phyloP scores from a whole-genome alignment of 2,797 vertebrate genomes.

The Platyrinchus mystaceus region DNA sequence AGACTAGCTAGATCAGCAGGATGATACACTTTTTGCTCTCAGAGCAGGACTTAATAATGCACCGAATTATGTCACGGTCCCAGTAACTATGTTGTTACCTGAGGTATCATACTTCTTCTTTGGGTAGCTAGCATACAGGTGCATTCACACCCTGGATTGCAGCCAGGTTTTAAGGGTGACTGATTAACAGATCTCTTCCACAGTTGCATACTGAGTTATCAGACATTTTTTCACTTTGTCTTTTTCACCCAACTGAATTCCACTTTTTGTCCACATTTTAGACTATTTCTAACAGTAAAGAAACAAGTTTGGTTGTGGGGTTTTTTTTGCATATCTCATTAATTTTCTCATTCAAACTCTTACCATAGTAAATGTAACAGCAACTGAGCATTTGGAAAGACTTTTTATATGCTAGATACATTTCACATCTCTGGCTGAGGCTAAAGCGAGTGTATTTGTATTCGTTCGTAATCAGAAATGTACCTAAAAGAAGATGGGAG shows the following conservation, averaged over 20 bases:
- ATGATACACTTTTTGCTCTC: background rate
- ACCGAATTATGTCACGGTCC: background rate
- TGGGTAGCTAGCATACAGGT: background rate
- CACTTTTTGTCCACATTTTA: background rate
- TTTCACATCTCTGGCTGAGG: background rate
- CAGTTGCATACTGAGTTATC: background rate
- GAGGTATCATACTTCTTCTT: background rate
- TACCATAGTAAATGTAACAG: background rate
- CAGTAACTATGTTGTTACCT: background rate
- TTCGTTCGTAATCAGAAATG: background rate
- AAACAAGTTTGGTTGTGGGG: background rate
- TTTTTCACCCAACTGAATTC: background rate
- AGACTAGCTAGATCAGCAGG: background rate
- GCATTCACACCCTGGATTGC: background rate
- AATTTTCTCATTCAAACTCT: background rate
- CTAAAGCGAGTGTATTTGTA: background rate
- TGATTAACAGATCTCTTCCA: background rate
- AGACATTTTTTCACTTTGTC: background rate
- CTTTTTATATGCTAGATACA: background rate
- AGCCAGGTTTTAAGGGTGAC: background rate
- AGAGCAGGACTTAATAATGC: background rate
- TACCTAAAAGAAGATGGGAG: constrained; percentile 77
- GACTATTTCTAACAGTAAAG: background rate
- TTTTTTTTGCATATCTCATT: background rate
- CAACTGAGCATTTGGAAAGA: background rate